Evolutionary conservation across 2,888 invertebrate species (phyloP), one percentile per base, ranked within the genome.

Genomic region (Listrodromus nycthemerus): DNA sequence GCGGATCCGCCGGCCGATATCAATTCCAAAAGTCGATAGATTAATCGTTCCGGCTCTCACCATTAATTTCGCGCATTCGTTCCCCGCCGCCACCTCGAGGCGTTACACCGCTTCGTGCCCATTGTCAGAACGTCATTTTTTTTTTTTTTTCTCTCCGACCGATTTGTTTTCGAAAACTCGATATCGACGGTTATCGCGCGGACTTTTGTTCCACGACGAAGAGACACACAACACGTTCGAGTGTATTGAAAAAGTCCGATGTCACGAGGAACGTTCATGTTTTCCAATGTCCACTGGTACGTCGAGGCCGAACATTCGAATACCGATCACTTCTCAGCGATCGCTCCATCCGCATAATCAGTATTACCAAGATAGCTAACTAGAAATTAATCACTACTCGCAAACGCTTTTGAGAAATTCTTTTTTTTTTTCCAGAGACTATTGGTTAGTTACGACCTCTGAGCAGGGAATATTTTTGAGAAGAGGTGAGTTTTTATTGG

Each of bases 21-120:
- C 88, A 88, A 88, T 90, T 90, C 86, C 86, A 84, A 85, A 81
- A 82, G 85, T 79, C 87, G 88, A 89, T 89, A 88, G 89, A 89
- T 89, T 89, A 90, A 90, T 87, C 86, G 88, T 83, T 86, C 79
- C 75, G 66, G 71, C 70, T 78, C 70, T 63, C 76, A 16, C 77
- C 82, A 83, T 81, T 79, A 78, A 75, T 83, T 84, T 70, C 21
- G 61, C 61, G 52, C 58, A 85, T 84, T 82, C 79, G 63, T 75
- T 55, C 30, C 45, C 3, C 16, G 4, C 21, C 37, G 75, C 33
- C 45, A 61, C 70, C 74, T 75, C 74, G 75, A 66, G 70, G 75
- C 70, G 61, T 71, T 77, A 71, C 33, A 66, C 16, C 48, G 13
- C 58, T 65, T 37, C 24, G 41, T 58, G 58, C 58, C 37, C 16